Base-by-base conservation (phyloP, 2,888 invertebrate genomes). In the Dugesia japonica region DNA sequence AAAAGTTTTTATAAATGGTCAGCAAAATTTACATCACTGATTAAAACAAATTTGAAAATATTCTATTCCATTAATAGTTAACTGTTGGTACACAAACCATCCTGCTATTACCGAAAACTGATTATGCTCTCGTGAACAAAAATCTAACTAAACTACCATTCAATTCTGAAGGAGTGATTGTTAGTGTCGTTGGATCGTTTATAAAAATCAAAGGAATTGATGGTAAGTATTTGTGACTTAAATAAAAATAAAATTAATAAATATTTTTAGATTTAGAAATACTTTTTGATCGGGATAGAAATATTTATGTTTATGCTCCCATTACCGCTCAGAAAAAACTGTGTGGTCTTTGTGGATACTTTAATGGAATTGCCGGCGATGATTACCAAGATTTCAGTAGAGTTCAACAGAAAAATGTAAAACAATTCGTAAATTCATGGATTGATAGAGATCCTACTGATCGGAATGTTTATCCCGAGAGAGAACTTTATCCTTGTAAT, bases 281-380 rank as follows among this genome's bases (percentile, higher is more conserved):
- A 27, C 42, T 76, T n/a, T 79, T 78, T 73, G 79, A 79, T 75
- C 74, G 77, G 17, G 73, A 56, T 9, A 20, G 42, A 13, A 78
- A 78, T 28, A 78, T 79, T 15, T 78, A 77, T 28, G 76, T 78
- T 42, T 79, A 74, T 38, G 79, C 79, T 26, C 79, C 79, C 7
- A 71, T 42, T 17, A 79, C 80, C 1, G 77, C 78, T 74, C 28
- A 78, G 28, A 76, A 76, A 38, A 79, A 77, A 42, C 56, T 79
- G n/a, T 79, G 79, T 72, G 80, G 80, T 56, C 72, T 80, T 56
- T 80, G 80, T 75, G 80, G 80, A 42, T 73, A 77, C 42, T 79
- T 38, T 76, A 76, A 78, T 73, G 79, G 78, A 17, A 73, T 77
- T 42, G n/a, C 33, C 15, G 28, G 31, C n/a, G 77, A 80, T 31